These are phyloP conservation scores for Galleria mellonella DNA, from an alignment of 1,140 invertebrate genomes.

Conservation along the genomic window DNA sequence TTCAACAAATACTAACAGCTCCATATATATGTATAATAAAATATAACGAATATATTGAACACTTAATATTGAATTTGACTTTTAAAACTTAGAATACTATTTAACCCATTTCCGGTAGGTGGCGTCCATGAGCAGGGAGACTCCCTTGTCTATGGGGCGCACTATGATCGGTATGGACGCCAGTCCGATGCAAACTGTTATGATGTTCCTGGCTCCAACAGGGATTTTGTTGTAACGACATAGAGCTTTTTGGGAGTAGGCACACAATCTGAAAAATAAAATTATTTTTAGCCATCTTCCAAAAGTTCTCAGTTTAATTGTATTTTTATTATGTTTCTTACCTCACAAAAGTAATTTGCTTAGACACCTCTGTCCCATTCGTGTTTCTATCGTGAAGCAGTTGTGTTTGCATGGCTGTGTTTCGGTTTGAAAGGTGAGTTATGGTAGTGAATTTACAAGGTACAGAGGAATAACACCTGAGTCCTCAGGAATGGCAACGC, in stretches of 20 bases:
- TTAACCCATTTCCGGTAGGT: constrained; percentile 60
- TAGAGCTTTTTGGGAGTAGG: constrained; percentile 75
- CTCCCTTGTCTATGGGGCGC: constrained; percentile 89
- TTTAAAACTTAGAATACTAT: background rate
- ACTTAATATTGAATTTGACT: background rate
- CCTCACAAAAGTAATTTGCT: too few relatives aligned
- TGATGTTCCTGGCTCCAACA: constrained; percentile 78
- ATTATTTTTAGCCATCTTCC: background rate
- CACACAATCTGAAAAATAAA: constrained; percentile 79
- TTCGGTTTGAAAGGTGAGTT: too few relatives aligned
- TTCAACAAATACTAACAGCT: too few relatives aligned
- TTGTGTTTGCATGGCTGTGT: too few relatives aligned
- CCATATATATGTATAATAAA: too few relatives aligned
- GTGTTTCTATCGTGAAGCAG: too few relatives aligned
- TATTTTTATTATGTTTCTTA: too few relatives aligned
- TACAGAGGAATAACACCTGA: too few relatives aligned
- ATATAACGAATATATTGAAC: background rate
- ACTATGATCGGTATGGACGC: constrained; percentile 93
- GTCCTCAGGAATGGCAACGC: too few relatives aligned
- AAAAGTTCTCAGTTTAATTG: too few relatives aligned
- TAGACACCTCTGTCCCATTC: too few relatives aligned
- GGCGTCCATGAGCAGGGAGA: constrained; percentile 87
- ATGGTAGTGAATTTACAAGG: too few relatives aligned
- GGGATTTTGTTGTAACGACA: constrained; percentile 70
- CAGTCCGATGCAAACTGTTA: constrained; percentile 79